Base-by-base conservation (phyloP, 2,888 invertebrate species). In the Tenthredo livida region DNA sequence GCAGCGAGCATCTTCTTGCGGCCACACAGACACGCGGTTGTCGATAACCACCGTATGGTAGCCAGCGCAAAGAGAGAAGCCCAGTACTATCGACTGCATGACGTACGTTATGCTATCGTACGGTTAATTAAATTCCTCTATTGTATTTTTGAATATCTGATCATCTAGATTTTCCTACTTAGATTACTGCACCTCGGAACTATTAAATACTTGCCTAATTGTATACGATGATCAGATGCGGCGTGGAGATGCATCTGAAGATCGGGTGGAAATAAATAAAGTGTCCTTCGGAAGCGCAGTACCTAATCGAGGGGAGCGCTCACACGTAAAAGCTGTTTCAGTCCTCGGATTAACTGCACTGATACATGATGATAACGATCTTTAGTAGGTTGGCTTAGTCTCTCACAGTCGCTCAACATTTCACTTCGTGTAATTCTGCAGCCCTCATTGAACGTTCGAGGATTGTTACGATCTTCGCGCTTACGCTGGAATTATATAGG, bases 111-210 rank as follows among this genome's bases (percentile, higher is more conserved):
- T 85, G 89, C 89, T 90, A 90, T 89, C 89, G 86, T 88, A 89
- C 88, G 87, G 87, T 90, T 89, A 90, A 92, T 92, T 91, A 90
- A 83, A 84, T 85, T 78, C 87, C 89, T 67, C 15, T 89, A 92
- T 92, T 91, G 90, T 92, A 87, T 86, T 87, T 84, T 86, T 86
- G 86, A 89, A 87, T 86, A 87, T 87, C 85, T 87, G 89, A 90
- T 89, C 89, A 89, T 88, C 88, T 87, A 88, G 84, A 85, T 86
- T 87, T 87, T 86, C 87, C 86, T 85, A 87, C 86, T 84, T 75
- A 87, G 85, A 87, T 89, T 88, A 88, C n/a, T n/a, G n/a, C 84
- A 88, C 58, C 12, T 9, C 10, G 75, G 2, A 17, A 54, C 29
- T 54, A 15, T 33, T 21, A 1, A 77, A 17, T 50, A 10, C 54